Evolutionary conservation across 1,140 invertebrate species (phyloP), one percentile per base, ranked within the genome.

Genomic region (Ephestia elutella): DNA sequence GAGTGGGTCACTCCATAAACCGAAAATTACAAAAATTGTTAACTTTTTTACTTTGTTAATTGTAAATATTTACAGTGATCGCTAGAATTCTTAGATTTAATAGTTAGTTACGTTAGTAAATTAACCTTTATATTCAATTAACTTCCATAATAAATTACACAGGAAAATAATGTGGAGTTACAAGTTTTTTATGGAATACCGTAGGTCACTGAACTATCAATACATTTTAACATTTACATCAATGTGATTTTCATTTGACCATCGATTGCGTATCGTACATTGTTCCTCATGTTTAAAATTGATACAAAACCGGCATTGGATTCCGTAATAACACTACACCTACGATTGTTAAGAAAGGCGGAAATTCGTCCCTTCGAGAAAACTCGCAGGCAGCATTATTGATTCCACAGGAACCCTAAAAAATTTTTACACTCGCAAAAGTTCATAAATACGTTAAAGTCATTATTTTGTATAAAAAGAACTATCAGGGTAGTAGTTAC

Each of bases 51-150:
- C 21, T 21, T 53, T 68, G 70, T 72, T 70, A 70, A 61, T 70
- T 64, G 65, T 71, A 67, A 56, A 68, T 79, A 79, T 79, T 74
- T 79, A 79, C 76, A 79, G 66, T 68, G 65, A 67, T 68, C 63
- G 25, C 70, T 77, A 70, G 50, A 56, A 35, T 56, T 51, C 49
- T 62, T 57, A 63, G 5, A 61, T 32, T 50, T 60, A 57, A 30
- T 54, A 53, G 54, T 64, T 60, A 65, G 48, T 65, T 58, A 63
- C 19, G 54, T 63, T 63, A 63, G 57, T 59, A 50, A 57, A 59
- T 60, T 56, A 63, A 44, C 20, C 18, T 50, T 11, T 20, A 50
- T 50, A 21, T 21, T 20, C 48, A 49, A 10, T 18, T 8, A 17
- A 9, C 18, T 2, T 10, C 49, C 49, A 20, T 50, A 20, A 20